Conservation (phyloP, 2,888 invertebrate genomes). For the Andricus quercusramuli region DNA sequence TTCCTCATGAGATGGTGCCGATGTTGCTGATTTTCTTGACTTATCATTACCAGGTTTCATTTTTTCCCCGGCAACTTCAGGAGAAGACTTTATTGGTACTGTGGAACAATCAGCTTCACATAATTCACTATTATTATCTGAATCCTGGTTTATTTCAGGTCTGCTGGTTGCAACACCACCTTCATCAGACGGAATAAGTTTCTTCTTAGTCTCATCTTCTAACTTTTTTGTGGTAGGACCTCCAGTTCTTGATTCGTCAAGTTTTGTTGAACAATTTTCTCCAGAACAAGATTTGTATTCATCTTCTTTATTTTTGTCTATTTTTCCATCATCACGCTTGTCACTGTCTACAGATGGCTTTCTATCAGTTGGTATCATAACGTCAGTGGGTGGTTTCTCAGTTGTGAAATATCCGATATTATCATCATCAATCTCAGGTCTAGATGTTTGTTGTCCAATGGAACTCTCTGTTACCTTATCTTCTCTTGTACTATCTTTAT, state of each 20-base stretch:
- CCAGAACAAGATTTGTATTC: no score
- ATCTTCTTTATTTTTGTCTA: no score
- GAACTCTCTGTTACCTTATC: not conserved
- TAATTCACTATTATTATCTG: not conserved
- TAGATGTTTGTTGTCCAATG: not conserved
- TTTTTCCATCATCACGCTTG: no score
- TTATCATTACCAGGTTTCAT: not conserved
- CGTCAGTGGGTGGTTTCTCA: not conserved
- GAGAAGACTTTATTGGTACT: not conserved
- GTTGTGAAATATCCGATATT: not conserved
- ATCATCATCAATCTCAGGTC: not conserved
- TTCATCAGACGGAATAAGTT: not conserved
- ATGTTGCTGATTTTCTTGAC: not conserved
- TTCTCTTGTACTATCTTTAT: not conserved
- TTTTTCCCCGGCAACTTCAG: not conserved
- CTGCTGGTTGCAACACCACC: not conserved
- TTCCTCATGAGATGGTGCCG: not conserved
- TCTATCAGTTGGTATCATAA: no score
- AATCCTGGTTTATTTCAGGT: not conserved
- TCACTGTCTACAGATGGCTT: no score
- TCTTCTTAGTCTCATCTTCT: not conserved
- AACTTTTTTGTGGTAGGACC: not conserved
- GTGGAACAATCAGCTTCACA: not conserved
- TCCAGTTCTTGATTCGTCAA: no score
- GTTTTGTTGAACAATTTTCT: no score